Base-by-base conservation (phyloP, 2,888 invertebrate species). In the Bombyx huttoni region DNA sequence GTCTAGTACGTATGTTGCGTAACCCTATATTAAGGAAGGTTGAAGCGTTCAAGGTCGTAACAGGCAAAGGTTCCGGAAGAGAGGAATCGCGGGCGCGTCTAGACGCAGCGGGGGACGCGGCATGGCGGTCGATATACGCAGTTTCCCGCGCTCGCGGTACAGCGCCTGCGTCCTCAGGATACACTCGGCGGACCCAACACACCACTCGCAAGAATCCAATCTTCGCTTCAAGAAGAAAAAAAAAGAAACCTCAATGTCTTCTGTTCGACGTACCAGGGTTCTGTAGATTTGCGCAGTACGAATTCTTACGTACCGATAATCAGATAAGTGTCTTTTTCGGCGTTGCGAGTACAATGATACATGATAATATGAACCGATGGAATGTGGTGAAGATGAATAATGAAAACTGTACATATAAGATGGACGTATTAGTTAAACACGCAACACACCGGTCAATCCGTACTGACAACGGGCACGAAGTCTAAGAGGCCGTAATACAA, bases 61-160 rank as follows among this genome's bases (percentile, higher is more conserved):
- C 75, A 75, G 75, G 73, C 81, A 76, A 82, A 82, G 86, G 87
- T 85, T 84, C 86, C 87, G 87, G 86, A 86, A 87, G 79, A 81
- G 70, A 76, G 65, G 75, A 72, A 78, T 72, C 71, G 73, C 79
- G 81, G 78, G 82, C 78, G 81, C 83, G 88, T 86, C 86, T 88
- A 88, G 87, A 86, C 88, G 80, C 68, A 70, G 78, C 60, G 77
- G 78, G 83, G 75, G 75, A 62, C 67, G 75, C 68, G 77, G 75
- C 71, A 63, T 64, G 68, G 62, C 77, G 87, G 81, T 87, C 88
- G 87, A 88, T 88, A 86, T 78, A 72, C 76, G 80, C 84, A 79
- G 83, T 85, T 87, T 88, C 87, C 86, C 87, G 87, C 87, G 87
- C 84, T 86, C 70, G 56, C 64, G 63, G 65, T 58, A 69, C 69